Evolutionary conservation across 2,888 invertebrate genomes (phyloP), one percentile per base, ranked within the genome.

Genomic region (Ichneumon xanthorius): DNA sequence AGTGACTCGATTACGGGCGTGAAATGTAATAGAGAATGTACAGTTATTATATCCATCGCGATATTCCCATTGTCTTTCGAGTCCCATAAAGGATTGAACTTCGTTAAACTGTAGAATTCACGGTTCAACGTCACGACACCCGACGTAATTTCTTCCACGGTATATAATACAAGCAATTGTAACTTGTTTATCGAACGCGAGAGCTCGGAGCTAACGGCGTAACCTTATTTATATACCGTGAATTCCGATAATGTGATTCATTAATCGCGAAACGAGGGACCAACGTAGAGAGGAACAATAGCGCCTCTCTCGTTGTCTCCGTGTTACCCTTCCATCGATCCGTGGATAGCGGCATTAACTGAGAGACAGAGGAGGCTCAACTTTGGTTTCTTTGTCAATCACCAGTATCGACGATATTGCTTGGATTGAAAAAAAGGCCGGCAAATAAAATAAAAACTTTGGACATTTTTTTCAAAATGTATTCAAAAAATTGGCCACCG

Each of bases 241-340:
- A 90, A 90, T 90, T 88, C 89, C 89, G 89, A 91, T 91, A 91
- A 91, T 89, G 87, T 88, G 88, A 91, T 91, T 91, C 88, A 90
- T 91, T 91, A 91, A 88, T 85, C 86, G 77, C 86, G 81, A 87
- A 87, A 85, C 84, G 76, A 84, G 86, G 85, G 79, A 78, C 55
- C 65, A 77, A 71, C 72, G 82, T 45, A 67, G 87, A 87, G 87
- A 77, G 88, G 88, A 90, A 90, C 90, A 90, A 89, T 89, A 53
- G 68, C 71, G 67, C 63, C 53, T 11, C 45, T 58, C 53, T 40
- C 40, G 70, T 80, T 79, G 76, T 61, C 61, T 67, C 45, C 68
- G 61, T 14, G 58, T 58, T 58, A 4, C 22, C 26, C 26, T 26
- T 14, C 26, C 11, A 58, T 58, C 58, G 58, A 58, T 58, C 58